Evolutionary conservation across 2,113 vertebrate species (phyloP).

Genomic region (Myanophis thanlyinensis): DNA sequence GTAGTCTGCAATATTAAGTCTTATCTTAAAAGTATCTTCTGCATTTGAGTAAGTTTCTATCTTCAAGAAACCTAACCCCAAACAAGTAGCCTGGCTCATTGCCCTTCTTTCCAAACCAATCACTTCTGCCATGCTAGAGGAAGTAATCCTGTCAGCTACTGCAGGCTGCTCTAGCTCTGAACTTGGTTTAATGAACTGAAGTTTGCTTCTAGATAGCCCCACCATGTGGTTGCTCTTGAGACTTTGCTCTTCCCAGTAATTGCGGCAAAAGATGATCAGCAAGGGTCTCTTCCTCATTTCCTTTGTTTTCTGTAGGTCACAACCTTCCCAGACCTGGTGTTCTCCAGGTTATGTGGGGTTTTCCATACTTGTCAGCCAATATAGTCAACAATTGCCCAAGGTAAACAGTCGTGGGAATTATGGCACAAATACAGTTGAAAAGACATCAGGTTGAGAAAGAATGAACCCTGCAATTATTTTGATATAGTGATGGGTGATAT

Average conservation of each 20-base stretch:
- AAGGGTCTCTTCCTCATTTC: neutral
- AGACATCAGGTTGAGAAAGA: neutral
- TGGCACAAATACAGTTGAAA: neutral
- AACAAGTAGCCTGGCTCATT: neutral
- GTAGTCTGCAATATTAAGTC: neutral
- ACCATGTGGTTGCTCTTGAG: constrained; percentile 7
- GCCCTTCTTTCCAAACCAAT: neutral
- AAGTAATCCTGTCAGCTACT: neutral
- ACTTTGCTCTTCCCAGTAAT: neutral
- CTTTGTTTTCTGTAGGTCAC: neutral
- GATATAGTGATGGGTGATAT: neutral
- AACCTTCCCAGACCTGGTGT: neutral
- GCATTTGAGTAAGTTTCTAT: neutral
- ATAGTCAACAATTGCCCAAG: neutral
- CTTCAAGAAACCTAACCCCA: neutral
- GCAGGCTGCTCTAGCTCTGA: neutral
- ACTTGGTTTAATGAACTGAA: neutral
- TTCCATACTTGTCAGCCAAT: neutral
- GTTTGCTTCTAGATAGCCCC: constrained; percentile 16
- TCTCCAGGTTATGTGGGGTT: neutral
- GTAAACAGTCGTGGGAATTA: neutral
- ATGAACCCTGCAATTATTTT: neutral
- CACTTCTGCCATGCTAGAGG: neutral
- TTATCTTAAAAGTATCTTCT: neutral
- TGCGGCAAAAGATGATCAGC: neutral